Conservation (phyloP, 2,797 vertebrate genomes). For the Bufotes viridis region DNA sequence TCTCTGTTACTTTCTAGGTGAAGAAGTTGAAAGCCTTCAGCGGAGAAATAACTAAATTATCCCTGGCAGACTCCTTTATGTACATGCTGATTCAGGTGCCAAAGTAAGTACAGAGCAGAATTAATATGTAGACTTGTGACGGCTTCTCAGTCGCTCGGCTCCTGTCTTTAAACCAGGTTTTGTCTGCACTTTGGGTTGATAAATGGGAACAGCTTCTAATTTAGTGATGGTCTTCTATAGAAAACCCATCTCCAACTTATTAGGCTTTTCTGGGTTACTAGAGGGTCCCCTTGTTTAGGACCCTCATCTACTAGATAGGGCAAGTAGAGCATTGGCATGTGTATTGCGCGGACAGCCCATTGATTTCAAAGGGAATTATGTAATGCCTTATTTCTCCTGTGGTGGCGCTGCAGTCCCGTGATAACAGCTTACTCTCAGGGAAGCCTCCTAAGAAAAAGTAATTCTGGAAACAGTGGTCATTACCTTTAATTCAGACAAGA, state of each 20-base stretch:
- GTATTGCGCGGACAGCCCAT: no score
- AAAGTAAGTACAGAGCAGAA: conserved; percentile 78
- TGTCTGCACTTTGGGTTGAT: background rate
- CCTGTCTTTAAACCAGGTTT: background rate
- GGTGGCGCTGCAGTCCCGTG: no score
- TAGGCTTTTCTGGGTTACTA: no score
- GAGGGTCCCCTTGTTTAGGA: no score
- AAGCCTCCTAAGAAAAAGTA: background rate
- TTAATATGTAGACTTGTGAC: background rate
- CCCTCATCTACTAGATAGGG: no score
- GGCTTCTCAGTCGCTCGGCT: background rate
- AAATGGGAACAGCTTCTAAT: background rate
- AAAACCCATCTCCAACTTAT: no score
- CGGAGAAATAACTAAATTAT: conserved; percentile 90
- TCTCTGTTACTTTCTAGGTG: conserved; percentile 76
- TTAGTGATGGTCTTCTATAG: background rate
- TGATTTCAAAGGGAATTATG: no score
- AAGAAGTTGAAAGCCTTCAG: conserved; percentile 91
- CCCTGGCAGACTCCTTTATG: conserved; percentile 96
- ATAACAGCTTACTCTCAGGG: no score
- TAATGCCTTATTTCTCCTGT: no score
- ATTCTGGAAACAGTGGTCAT: background rate
- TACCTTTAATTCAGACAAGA: background rate
- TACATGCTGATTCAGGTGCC: conserved; percentile 92
- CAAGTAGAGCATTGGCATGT: no score